These are phyloP conservation scores for Meloidogyne hapla DNA, from an alignment of 1,140 invertebrate genomes.

Conservation along the genomic window DNA sequence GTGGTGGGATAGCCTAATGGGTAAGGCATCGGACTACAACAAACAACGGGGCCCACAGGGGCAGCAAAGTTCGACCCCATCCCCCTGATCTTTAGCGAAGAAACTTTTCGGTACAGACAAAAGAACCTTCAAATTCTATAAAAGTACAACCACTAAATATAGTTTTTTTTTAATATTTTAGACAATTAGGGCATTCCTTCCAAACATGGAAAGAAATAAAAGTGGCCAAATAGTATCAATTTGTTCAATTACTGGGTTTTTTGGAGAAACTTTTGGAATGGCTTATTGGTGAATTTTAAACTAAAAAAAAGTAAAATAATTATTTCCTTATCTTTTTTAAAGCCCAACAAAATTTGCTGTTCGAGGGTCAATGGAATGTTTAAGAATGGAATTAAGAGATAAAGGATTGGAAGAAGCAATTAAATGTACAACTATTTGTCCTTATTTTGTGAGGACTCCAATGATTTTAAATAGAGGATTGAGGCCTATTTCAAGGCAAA, in stretches of 20 bases:
- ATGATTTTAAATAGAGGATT: constrained; percentile 60
- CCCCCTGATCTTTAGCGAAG: no score
- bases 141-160: background rate
- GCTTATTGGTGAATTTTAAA: constrained; percentile 51
- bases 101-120: background rate
- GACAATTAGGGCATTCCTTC: constrained; percentile 62
- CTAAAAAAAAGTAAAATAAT: no score
- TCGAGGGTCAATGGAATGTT: constrained; percentile 62
- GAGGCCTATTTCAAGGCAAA: constrained; percentile 57
- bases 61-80: no score
- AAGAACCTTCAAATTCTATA: background rate
- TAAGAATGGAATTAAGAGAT: constrained; percentile 61
- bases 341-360: constrained; percentile 63
- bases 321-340: constrained; percentile 18
- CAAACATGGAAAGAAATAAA: constrained; percentile 52
- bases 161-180: constrained; percentile 28
- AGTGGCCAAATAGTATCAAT: constrained; percentile 61
- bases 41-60: no score
- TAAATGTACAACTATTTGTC: constrained; percentile 58
- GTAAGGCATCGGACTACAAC: no score
- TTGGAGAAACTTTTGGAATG: constrained; percentile 61
- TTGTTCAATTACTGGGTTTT: constrained; percentile 60
- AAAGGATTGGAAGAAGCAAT: constrained; percentile 52
- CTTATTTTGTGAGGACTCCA: constrained; percentile 61
- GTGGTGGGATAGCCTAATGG: no score